Conservation (phyloP, 2,888 invertebrate species). For the Lottia scabra region DNA sequence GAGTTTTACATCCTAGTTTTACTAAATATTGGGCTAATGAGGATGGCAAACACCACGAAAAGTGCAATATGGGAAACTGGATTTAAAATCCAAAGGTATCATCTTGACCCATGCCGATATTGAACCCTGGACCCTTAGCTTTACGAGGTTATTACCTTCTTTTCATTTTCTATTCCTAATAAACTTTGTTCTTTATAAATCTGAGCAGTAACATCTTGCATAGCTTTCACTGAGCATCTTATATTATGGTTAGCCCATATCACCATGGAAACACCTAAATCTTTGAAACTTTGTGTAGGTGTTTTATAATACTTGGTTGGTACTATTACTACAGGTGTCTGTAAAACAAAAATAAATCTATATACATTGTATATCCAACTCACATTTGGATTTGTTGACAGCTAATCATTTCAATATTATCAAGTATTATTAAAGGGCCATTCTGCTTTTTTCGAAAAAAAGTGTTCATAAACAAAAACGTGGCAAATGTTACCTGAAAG, state of each 20-base stretch:
- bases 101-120: too few relatives aligned
- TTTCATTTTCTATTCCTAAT: slow-evolving; percentile 64
- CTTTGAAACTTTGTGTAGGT: slow-evolving; percentile 66
- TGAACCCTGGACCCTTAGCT: too few relatives aligned
- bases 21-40: too few relatives aligned
- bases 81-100: too few relatives aligned
- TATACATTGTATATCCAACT: not conserved
- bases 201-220: slow-evolving; percentile 64
- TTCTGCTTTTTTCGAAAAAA: too few relatives aligned
- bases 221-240: slow-evolving; percentile 68
- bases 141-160: too few relatives aligned
- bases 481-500: too few relatives aligned
- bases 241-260: slow-evolving; percentile 72
- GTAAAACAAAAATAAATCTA: slow-evolving; percentile 15
- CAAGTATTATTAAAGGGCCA: too few relatives aligned
- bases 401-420: not conserved
- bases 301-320: slow-evolving; percentile 70
- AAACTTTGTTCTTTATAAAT: slow-evolving; percentile 68
- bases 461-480: too few relatives aligned
- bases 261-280: slow-evolving; percentile 68
- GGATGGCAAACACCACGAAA: too few relatives aligned
- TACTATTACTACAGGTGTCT: slow-evolving; percentile 70
- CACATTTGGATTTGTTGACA: not conserved
- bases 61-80: too few relatives aligned
- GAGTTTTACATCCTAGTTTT: too few relatives aligned